phyloP scores from a whole-genome alignment of 2,888 invertebrate species.

The Poecilobothrus nobilitatus region DNA sequence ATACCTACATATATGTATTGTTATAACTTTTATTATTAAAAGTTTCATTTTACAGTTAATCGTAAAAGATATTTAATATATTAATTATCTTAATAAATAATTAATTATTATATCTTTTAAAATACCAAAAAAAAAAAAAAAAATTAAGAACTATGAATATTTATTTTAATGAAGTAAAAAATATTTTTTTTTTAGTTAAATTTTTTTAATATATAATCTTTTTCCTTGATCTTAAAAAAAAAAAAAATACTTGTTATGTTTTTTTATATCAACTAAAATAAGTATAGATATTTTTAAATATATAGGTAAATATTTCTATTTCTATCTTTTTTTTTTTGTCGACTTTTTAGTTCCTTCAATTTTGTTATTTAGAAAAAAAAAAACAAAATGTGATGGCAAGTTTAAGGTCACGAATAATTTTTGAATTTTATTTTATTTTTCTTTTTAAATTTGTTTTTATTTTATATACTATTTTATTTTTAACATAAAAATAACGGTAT shows the following conservation, averaged over 20 bases:
- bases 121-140: too few species aligned
- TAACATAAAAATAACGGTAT: not conserved
- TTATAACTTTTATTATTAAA: too few species aligned
- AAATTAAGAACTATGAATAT: too few species aligned
- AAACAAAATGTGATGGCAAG: not conserved
- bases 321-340: too few species aligned
- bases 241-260: not conserved
- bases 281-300: not conserved
- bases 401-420: slow-evolving; percentile 6
- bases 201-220: not conserved
- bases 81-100: too few species aligned
- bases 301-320: too few species aligned
- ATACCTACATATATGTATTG: too few species aligned
- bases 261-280: not conserved
- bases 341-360: not conserved
- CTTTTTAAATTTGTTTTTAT: not conserved
- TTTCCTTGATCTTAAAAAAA: not conserved
- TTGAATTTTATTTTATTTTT: not conserved
- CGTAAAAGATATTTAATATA: too few species aligned
- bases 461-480: not conserved
- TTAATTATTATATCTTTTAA: too few species aligned
- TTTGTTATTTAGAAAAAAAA: too few species aligned
- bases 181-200: not conserved
- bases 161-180: not conserved
- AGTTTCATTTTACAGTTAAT: too few species aligned